Evolutionary conservation across 2,797 vertebrate species (phyloP), one percentile per base, ranked within the genome.

Genomic region (Ateles fusciceps): DNA sequence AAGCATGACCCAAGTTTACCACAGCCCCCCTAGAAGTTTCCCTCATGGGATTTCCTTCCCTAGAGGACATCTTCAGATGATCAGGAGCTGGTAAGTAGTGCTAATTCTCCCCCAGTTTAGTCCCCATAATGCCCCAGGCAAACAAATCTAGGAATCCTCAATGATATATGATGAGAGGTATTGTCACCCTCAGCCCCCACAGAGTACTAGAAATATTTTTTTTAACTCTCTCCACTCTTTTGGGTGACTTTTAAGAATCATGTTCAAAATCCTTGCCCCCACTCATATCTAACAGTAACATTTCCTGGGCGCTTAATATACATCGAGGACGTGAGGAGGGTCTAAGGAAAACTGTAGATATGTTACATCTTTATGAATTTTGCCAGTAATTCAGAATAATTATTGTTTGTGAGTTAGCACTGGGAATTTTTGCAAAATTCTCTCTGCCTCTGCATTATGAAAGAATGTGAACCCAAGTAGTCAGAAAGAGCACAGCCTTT

Each of bases 361-460:
- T 33, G 1, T 55, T 68, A 9, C 33, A 39, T 28, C 64, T 95
- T 64, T 42, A 46, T 57, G 68, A 88, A 59, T 55, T 91, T 92
- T 61, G 26, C 79, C 84, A 74, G 2, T 68, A 48, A 72, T 46
- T 88, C 57, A 71, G 28, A 91, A 42, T 0, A 4, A 55, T 61
- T 30, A 8, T 36, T 91, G 22, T 21, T 72, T 78, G 5, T 78
- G 22, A 5, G 21, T 78, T 76, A 90, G 44, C 26, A 48, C 75
- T 85, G 57, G 48, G 10, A 79, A 83, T 75, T 85, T 96, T 89
- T 85, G 61, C 64, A 95, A 90, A 88, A 91, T 64, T 55, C 57
- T 92, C 30, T 97, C 48, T 91, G 33, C 33, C 68, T 85, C 85
- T 76, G 71, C 8, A 88, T 68, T 39, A 71, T 72, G 79, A 33